Evolutionary conservation across 2,113 vertebrate species (phyloP).

Genomic region (Aspiorhynchus laticeps): DNA sequence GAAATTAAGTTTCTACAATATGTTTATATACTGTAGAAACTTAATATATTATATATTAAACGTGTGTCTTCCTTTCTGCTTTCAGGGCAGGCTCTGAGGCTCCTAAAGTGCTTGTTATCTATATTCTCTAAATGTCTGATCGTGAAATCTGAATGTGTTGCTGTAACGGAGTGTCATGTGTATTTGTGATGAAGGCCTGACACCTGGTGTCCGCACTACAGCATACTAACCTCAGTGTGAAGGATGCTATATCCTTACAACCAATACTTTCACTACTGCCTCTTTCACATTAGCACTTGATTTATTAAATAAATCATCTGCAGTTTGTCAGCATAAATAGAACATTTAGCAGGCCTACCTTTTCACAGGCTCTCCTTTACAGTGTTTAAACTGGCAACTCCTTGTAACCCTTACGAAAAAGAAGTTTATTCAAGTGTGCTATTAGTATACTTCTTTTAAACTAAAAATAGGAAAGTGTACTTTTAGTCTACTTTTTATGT

Average conservation of each 20-base stretch:
- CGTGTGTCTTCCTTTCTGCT: neutral
- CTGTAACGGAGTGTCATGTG: neutral
- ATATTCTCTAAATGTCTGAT: slow-evolving; percentile 12
- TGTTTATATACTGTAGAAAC: too few relatives aligned
- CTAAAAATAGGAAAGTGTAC: too few relatives aligned
- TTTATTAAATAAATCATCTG: neutral
- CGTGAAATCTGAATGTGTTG: slow-evolving; percentile 36
- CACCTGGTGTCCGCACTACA: slow-evolving; percentile 30
- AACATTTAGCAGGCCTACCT: neutral
- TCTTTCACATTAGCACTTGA: neutral
- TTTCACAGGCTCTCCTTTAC: too few relatives aligned
- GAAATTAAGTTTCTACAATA: too few relatives aligned
- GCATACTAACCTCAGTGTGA: too few relatives aligned
- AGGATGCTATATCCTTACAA: neutral
- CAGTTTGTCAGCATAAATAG: neutral
- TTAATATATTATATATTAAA: too few relatives aligned
- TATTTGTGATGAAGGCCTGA: slow-evolving; percentile 32
- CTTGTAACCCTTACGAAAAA: too few relatives aligned
- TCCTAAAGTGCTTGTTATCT: slow-evolving; percentile 15
- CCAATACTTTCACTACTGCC: too few relatives aligned
- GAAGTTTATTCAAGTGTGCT: too few relatives aligned
- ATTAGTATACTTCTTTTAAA: too few relatives aligned
- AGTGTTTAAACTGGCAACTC: too few relatives aligned
- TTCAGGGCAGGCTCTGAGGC: neutral
- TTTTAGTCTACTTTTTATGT: too few relatives aligned